Percentiles rank a stretch among this genome's conserved stretches.
phyloP scores from a whole-genome alignment of 2,113 vertebrate species.

The Dermatemys mawii region DNA sequence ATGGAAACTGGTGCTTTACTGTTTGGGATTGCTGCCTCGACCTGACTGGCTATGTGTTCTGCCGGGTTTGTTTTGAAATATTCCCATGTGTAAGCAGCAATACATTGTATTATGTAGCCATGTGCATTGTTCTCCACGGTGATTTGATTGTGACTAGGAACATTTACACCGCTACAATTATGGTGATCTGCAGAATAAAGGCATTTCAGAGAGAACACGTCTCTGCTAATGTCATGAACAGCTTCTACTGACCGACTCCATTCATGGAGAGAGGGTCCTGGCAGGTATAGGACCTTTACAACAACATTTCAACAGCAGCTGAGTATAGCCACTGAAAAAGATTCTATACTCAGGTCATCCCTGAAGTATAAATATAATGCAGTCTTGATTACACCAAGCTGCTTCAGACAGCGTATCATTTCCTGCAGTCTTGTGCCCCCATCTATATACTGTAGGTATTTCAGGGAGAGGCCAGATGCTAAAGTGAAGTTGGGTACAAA shows the following conservation, averaged over 20 bases:
- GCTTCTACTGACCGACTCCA: not conserved
- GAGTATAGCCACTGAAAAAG: not conserved
- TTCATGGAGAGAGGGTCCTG: not conserved
- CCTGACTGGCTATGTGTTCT: not conserved
- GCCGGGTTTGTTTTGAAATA: not conserved
- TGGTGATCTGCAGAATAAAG: not conserved
- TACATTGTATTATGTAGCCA: not conserved
- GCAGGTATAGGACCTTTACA: not conserved
- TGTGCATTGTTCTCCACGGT: too few species aligned
- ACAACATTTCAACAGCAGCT: not conserved
- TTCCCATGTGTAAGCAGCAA: not conserved
- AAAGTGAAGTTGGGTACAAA: not conserved
- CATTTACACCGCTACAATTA: not conserved
- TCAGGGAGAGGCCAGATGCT: not conserved
- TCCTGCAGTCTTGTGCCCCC: not conserved
- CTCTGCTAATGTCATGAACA: not conserved
- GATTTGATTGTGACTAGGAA: not conserved
- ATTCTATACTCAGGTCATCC: not conserved
- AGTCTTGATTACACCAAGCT: not conserved
- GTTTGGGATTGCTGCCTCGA: not conserved
- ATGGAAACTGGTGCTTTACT: not conserved
- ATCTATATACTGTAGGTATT: not conserved
- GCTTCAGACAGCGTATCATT: not conserved
- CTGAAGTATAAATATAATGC: not conserved
- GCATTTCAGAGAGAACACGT: not conserved